Conservation (phyloP, 2,797 vertebrate species). For the Sphenodon punctatus region DNA sequence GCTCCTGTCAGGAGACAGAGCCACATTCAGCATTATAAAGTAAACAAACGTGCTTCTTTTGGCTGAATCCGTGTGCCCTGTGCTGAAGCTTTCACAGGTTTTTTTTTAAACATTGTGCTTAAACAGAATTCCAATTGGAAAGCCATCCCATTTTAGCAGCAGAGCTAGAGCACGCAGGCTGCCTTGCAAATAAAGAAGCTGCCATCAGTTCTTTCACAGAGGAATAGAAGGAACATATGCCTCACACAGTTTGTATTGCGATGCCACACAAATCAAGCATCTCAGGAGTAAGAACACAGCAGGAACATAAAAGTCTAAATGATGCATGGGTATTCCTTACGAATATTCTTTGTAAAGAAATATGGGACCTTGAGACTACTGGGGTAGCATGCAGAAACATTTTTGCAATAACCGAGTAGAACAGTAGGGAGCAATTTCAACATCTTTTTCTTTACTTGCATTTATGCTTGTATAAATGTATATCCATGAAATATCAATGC, state of each 20-base stretch:
- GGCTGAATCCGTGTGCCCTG: background rate
- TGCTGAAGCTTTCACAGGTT: constrained; percentile 6
- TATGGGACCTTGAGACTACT: background rate
- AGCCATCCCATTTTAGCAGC: background rate
- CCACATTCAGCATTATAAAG: background rate
- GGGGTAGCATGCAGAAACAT: background rate
- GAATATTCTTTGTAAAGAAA: background rate
- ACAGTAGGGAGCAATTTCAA: background rate
- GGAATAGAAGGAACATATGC: constrained; percentile 18
- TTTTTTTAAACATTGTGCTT: constrained; percentile 13
- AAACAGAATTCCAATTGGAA: constrained; percentile 13
- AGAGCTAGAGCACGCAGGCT: constrained; percentile 4
- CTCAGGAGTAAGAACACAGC: background rate
- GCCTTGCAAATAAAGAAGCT: constrained; percentile 6
- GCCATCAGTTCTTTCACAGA: constrained; percentile 20
- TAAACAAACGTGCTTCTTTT: background rate
- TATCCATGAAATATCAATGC: too few species aligned
- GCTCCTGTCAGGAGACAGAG: background rate
- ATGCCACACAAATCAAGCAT: constrained; percentile 21
- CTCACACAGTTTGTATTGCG: background rate
- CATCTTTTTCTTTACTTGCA: background rate
- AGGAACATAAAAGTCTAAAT: background rate
- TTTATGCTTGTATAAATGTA: background rate
- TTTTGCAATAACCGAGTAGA: background rate
- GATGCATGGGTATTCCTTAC: background rate